Evolutionary conservation across 2,888 invertebrate species (phyloP), one percentile per base, ranked within the genome.

Genomic region (Anthophora plumipes): DNA sequence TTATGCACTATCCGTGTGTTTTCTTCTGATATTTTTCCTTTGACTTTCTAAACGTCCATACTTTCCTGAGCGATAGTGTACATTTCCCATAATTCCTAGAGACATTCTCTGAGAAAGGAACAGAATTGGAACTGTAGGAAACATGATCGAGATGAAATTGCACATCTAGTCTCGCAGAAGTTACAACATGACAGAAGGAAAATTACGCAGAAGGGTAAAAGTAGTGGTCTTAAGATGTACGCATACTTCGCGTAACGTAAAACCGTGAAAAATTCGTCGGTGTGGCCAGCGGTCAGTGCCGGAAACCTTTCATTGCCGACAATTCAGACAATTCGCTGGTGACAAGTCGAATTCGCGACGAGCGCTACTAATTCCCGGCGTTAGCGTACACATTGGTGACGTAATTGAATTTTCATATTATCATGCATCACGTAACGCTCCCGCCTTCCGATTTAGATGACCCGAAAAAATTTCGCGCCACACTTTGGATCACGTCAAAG

Each of bases 221-320:
- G 37, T 17, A 8, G 25, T 12, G 3, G n/a, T n/a, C n/a, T 14
- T 31, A 7, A 22, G 9, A 31, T 22, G 37, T n/a, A n/a, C n/a
- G 25, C 37, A 12, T n/a, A 41, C 37, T 67, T 41, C 20, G 46
- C n/a, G 64, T 31, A 69, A 75, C 68, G 59, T 68, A 31, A 63
- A 84, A 84, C 59, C 66, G 85, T 79, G 82, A 82, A 84, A 84
- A 85, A 52, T 75, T 69, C 55, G 69, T 66, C 54, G 14, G 31
- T 17, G 46, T 31, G 20, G 39, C 74, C 68, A 37, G 64, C 55
- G 68, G 50, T 69, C 57, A 50, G 55, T 52, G 46, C 85, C 85
- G 85, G 86, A 85, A 86, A 80, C 77, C 82, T 82, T 78, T 80
- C 86, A 84, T 85, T 86, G 82, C 57, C 72, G 77, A 82, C 85